phyloP scores from a whole-genome alignment of 2,888 invertebrate species.

The Thera obeliscata region DNA sequence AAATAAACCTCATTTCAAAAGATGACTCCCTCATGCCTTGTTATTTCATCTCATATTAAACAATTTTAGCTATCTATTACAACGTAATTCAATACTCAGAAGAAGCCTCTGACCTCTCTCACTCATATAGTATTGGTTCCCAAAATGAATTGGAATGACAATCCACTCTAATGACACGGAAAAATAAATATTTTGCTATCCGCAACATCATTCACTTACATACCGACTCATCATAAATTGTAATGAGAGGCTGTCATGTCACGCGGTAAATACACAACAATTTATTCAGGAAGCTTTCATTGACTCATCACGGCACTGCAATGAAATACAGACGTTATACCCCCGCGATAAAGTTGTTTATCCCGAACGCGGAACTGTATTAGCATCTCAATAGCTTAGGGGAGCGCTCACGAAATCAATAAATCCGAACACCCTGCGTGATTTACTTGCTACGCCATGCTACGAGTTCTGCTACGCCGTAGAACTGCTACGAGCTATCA shows the following conservation, averaged over 20 bases:
- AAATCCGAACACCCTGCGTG: slow-evolving; percentile 52
- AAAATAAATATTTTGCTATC: slow-evolving; percentile 35
- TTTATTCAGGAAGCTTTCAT: slow-evolving; percentile 48
- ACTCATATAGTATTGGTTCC: no score
- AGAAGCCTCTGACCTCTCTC: no score
- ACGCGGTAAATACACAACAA: slow-evolving; percentile 45
- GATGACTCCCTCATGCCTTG: no score
- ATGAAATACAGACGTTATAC: slow-evolving; percentile 41
- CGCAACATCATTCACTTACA: slow-evolving; percentile 39
- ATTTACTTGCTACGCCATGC: slow-evolving; percentile 40
- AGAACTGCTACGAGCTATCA: slow-evolving; percentile 43
- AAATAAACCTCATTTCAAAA: no score
- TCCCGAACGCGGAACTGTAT: slow-evolving; percentile 42
- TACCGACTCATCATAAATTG: slow-evolving; percentile 44
- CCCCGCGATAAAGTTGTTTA: slow-evolving; percentile 45
- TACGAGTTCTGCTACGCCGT: slow-evolving; percentile 45
- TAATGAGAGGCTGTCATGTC: slow-evolving; percentile 46
- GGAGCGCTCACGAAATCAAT: slow-evolving; percentile 57
- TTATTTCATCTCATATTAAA: no score
- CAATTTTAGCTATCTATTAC: no score
- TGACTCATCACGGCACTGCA: slow-evolving; percentile 43
- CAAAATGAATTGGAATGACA: neutral
- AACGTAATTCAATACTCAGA: no score
- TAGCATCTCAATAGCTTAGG: slow-evolving; percentile 56
- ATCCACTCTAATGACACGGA: slow-evolving; percentile 24